A percentile compares a stretch with the other conserved stretches of the same genome.
Conservation (phyloP, 1,140 invertebrate genomes). For the Lasioglossum albipes region DNA sequence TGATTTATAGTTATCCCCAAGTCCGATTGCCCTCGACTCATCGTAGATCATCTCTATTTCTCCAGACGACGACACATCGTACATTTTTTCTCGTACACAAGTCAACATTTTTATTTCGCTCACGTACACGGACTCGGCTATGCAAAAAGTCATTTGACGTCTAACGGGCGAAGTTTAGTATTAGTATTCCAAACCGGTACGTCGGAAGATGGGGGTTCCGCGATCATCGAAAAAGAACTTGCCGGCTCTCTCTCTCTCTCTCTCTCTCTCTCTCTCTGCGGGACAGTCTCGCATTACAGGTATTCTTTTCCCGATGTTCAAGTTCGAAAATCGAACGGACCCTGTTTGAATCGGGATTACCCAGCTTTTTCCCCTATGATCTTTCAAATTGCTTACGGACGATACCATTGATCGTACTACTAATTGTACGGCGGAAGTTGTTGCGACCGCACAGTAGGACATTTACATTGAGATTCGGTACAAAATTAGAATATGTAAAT, state of each 20-base stretch:
- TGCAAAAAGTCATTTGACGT: slow-evolving; percentile 58
- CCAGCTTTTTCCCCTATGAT: neutral
- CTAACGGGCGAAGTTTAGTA: slow-evolving; percentile 54
- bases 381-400: neutral
- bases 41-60: neutral
- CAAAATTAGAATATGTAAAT: no score
- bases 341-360: neutral
- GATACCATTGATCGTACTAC: no score
- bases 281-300: slow-evolving; percentile 8
- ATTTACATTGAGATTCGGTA: no score
- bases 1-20: no score
- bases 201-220: slow-evolving; percentile 35
- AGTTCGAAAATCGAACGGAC: slow-evolving; percentile 9
- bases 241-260: neutral
- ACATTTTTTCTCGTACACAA: neutral
- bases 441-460: no score
- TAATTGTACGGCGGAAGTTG: no score
- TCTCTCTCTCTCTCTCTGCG: no score
- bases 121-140: slow-evolving; percentile 35
- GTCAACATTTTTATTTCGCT: slow-evolving; percentile 38
- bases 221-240: slow-evolving; percentile 44
- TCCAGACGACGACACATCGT: neutral
- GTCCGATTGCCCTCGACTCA: neutral
- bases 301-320: neutral
- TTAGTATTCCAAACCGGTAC: slow-evolving; percentile 53